These are phyloP conservation scores for Amphipoea lucens DNA, from an alignment of 2,888 invertebrate genomes.

Conservation along the genomic window DNA sequence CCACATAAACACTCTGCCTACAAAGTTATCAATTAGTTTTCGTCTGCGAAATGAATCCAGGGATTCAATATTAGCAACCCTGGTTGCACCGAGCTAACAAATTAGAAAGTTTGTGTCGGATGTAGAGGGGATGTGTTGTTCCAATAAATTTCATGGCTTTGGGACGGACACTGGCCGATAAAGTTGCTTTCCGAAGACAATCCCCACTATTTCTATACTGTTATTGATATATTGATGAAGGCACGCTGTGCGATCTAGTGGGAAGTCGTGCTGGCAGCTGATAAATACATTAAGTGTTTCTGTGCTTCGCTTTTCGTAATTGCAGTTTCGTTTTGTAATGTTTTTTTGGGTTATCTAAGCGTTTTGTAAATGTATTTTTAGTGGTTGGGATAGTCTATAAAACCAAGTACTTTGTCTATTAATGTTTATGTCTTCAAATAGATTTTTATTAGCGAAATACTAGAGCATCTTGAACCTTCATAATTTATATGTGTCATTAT, in stretches of 20 bases:
- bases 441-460: neutral
- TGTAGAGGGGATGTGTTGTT: slow-evolving; percentile 72
- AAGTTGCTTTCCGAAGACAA: slow-evolving; percentile 62
- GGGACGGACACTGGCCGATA: slow-evolving; percentile 60
- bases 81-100: slow-evolving; percentile 74
- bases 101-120: slow-evolving; percentile 79
- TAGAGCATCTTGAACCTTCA: neutral
- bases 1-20: slow-evolving; percentile 20
- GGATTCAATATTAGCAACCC: slow-evolving; percentile 53
- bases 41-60: slow-evolving; percentile 36
- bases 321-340: neutral
- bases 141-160: slow-evolving; percentile 73
- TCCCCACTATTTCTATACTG: slow-evolving; percentile 48
- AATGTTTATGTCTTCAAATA: neutral
- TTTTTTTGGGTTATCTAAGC: too few species aligned
- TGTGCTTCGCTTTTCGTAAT: neutral
- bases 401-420: neutral
- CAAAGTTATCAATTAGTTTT: slow-evolving; percentile 55
- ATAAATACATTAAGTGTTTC: slow-evolving; percentile 27
- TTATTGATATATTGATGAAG: slow-evolving; percentile 53
- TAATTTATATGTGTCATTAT: neutral
- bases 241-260: slow-evolving; percentile 11
- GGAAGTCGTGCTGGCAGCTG: slow-evolving; percentile 3
- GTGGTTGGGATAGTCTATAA: neutral
- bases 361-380: neutral